Evolutionary conservation across 2,797 vertebrate genomes (phyloP).

Genomic region (Pantherophis alleghaniensis): DNA sequence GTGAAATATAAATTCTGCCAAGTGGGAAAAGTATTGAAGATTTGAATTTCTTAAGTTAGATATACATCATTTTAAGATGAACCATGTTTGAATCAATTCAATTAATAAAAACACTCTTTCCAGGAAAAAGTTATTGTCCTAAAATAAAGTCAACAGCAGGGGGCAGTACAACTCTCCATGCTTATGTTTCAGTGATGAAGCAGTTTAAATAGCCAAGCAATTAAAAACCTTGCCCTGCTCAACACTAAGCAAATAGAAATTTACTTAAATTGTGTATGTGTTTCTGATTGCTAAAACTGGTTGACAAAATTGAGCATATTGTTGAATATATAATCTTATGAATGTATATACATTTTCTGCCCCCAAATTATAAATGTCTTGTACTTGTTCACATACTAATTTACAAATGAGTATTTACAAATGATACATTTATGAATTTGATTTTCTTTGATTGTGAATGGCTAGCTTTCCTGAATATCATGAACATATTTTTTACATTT

Average conservation of each 20-base stretch:
- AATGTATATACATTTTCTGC: background rate
- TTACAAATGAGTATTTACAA: background rate
- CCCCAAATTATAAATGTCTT: background rate
- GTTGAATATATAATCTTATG: background rate
- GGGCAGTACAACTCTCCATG: constrained; percentile 64
- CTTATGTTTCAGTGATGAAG: background rate
- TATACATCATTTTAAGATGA: background rate
- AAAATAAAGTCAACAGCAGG: constrained; percentile 70
- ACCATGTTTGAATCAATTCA: background rate
- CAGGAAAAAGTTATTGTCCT: constrained; percentile 31
- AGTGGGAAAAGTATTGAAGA: background rate
- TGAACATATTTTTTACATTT: background rate
- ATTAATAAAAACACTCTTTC: background rate
- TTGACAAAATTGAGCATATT: background rate
- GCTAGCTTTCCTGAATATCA: background rate
- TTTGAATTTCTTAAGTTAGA: background rate
- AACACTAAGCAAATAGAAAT: background rate
- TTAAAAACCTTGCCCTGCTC: constrained; percentile 20
- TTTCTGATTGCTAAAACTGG: background rate
- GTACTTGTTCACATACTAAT: background rate
- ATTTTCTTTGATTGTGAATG: background rate
- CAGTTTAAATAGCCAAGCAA: background rate
- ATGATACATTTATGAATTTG: background rate
- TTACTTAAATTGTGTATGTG: background rate
- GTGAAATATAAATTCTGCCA: background rate